Base-by-base conservation (phyloP, 2,797 vertebrate genomes). In the Rhinichthys osculus region DNA sequence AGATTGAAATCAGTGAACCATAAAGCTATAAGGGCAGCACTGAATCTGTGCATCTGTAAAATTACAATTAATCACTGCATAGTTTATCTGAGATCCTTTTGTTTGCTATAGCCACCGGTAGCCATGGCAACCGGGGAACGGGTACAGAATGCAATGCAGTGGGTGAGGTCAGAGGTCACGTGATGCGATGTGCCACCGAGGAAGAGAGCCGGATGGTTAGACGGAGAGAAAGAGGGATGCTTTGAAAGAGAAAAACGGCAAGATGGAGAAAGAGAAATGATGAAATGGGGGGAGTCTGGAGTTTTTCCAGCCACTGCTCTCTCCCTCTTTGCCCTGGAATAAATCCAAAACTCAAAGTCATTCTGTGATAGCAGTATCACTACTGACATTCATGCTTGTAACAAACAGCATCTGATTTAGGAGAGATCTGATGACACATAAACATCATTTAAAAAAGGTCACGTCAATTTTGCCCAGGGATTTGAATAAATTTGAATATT, bases 161-260 rank as follows among this genome's bases (percentile, higher is more conserved):
- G 79, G 59, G 67, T 70, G 78, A 76, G 86, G 86, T 87, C 83
- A 84, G 21, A 59, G 83, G 86, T 87, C 77, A 72, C 17, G 16
- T 73, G 83, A 86, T 44, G 21, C 6, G 33, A 81, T 83, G 30
- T 52, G 62, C 83, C 74, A 84, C 64, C 7, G 47, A 57, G 64
- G 30, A 67, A 72, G 27, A 78, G 54, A 67, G 66, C 27, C 27
- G 11, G 67, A 78, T 78, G 69, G 69, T 72, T 62, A 71, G 35
- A 73, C 54, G 42, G 8, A 66, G 44, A 86, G 14, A 79, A 71
- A 62, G 27, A 30, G n/a, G n/a, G 35, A 78, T 78, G 14, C 66
- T 62, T 70, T 85, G 50, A 35, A 74, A 78, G 72, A 76, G 40
- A 66, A 74, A 74, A 57, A 57, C 35, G 17, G 57, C 64, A 74